Conservation (phyloP, 92 coral and sea anemone species). For the Heteractis magnifica region DNA sequence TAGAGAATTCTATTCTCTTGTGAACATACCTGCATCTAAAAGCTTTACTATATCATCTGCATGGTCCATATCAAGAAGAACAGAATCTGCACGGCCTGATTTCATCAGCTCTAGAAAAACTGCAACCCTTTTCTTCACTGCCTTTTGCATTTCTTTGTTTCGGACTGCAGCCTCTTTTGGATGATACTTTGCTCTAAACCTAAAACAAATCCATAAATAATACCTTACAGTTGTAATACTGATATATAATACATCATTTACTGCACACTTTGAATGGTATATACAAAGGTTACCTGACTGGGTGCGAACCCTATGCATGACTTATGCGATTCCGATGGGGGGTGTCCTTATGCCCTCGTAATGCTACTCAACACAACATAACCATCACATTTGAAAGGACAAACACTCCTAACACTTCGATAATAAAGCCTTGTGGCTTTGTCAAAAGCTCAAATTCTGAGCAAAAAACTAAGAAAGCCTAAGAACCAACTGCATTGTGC, state of each 20-base stretch:
- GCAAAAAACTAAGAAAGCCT: slow-evolving; percentile 43
- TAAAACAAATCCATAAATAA: slow-evolving; percentile 11
- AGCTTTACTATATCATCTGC: slow-evolving; percentile 85
- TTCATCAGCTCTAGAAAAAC: slow-evolving; percentile 80
- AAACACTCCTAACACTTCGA: not conserved
- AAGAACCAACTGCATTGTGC: slow-evolving; percentile 79
- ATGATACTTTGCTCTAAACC: slow-evolving; percentile 90
- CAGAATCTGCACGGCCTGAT: slow-evolving; percentile 67
- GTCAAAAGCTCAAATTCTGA: slow-evolving; percentile 45
- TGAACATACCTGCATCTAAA: slow-evolving; percentile 79
- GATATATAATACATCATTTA: not conserved
- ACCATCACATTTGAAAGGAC: slow-evolving; percentile 1
- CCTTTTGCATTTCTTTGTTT: slow-evolving; percentile 79
- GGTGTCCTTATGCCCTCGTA: slow-evolving; percentile 15
- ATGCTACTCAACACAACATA: slow-evolving; percentile 24
- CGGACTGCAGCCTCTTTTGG: slow-evolving; percentile 74
- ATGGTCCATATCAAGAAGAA: slow-evolving; percentile 77
- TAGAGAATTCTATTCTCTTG: not conserved
- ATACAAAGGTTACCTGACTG: slow-evolving; percentile 27
- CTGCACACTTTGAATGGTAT: slow-evolving; percentile 2
- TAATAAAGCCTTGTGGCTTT: slow-evolving; percentile 48
- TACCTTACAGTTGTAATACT: not conserved
- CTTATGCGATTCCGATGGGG: slow-evolving; percentile 13
- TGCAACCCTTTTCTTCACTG: slow-evolving; percentile 71
- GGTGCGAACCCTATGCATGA: slow-evolving; percentile 21